Conservation (phyloP, 2,797 vertebrate genomes). For the Spinibarbus caldwelli region DNA sequence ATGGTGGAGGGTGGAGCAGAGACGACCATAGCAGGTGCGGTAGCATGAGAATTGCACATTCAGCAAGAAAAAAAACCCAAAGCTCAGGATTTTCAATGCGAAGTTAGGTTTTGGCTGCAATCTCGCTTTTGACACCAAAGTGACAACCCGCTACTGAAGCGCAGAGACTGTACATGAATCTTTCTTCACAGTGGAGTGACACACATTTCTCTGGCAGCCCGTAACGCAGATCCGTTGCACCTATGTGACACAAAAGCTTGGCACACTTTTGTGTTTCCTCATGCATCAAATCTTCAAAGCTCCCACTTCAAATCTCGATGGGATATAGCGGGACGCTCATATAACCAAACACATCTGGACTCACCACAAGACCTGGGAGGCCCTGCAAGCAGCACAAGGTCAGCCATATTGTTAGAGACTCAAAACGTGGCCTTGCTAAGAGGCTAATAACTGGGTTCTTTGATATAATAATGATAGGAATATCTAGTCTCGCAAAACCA, state of each 20-base stretch:
- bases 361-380: constrained; percentile 30
- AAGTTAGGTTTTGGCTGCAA: constrained; percentile 9
- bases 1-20: constrained; percentile 26
- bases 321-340: constrained; percentile 30
- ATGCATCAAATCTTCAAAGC: constrained; percentile 51
- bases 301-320: constrained; percentile 48
- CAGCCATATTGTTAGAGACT: constrained; percentile 45
- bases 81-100: not conserved
- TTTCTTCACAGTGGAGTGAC: constrained; percentile 26
- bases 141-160: constrained; percentile 3
- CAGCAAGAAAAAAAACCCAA: not conserved
- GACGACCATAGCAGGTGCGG: constrained; percentile 47
- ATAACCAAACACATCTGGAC: constrained; percentile 53
- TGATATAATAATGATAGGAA: not conserved
- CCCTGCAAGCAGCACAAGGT: constrained; percentile 44
- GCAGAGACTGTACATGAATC: constrained; percentile 8
- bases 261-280: constrained; percentile 34
- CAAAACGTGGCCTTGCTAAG: constrained; percentile 45
- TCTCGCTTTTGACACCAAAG: constrained; percentile 31
- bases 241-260: constrained; percentile 41
- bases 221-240: constrained; percentile 33
- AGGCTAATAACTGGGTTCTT: constrained; percentile 5
- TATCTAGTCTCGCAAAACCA: not conserved
- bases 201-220: not conserved
- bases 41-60: constrained; percentile 34